Conservation (phyloP, 2,888 invertebrate species). For the Mimumesa dahlbomi region DNA sequence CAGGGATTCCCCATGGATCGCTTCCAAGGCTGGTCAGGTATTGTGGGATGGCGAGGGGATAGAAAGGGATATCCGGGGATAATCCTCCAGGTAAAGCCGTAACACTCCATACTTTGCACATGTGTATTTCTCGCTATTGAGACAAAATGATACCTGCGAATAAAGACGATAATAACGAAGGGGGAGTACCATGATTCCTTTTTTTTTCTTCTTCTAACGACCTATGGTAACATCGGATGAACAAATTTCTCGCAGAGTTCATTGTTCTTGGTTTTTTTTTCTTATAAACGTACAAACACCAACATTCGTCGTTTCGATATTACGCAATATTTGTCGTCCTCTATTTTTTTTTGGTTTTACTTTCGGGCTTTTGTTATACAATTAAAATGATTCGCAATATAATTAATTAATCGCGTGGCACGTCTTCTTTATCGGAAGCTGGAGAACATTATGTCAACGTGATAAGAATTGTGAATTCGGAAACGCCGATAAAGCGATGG, state of each 20-base stretch:
- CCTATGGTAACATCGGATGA: not conserved
- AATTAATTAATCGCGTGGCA: not conserved
- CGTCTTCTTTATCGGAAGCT: too few species aligned
- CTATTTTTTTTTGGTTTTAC: too few species aligned
- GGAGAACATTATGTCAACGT: too few species aligned
- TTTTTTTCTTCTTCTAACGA: not conserved
- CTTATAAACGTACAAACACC: constrained; percentile 1
- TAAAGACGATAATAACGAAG: not conserved
- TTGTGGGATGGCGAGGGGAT: not conserved
- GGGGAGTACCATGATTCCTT: not conserved
- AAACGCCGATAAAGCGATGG: not conserved
- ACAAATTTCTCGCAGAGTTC: not conserved
- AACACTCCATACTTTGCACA: not conserved
- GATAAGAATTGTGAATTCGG: too few species aligned
- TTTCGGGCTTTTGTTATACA: too few species aligned
- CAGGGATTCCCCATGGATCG: too few species aligned
- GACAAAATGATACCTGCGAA: not conserved
- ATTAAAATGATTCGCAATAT: not conserved
- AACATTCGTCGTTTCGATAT: not conserved
- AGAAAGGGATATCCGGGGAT: constrained; percentile 20
- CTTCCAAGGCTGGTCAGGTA: too few species aligned
- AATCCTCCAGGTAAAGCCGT: constrained; percentile 22
- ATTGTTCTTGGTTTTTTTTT: not conserved
- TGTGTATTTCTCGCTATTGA: constrained; percentile 5
- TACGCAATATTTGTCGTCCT: too few species aligned